Percentiles rank a stretch among this genome's conserved stretches.
Conservation (phyloP, 1,140 invertebrate genomes). For the Diplogasteroides magnus region DNA sequence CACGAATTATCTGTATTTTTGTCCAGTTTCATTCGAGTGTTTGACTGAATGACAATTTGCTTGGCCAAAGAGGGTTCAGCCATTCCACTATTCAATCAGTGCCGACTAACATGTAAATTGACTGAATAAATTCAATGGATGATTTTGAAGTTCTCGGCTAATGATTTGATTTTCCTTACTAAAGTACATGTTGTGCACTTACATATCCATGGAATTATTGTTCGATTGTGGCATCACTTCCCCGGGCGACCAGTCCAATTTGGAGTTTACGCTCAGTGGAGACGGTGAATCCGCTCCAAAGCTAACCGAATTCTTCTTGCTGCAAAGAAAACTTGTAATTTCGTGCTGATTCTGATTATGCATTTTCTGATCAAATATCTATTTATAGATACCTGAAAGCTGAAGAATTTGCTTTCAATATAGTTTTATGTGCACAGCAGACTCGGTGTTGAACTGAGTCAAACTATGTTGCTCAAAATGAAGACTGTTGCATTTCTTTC, state of each 20-base stretch:
- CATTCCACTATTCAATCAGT: conserved; percentile 36
- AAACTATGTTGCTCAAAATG: too few relatives aligned
- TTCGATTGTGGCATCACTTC: conserved; percentile 35
- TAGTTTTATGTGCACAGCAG: too few relatives aligned
- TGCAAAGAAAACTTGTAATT: conserved; percentile 32
- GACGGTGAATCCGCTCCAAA: conserved; percentile 49
- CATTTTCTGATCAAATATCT: neutral
- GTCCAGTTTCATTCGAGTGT: conserved; percentile 16
- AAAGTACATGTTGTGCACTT: conserved; percentile 15
- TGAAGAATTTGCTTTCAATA: too few relatives aligned
- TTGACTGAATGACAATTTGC: conserved; percentile 31
- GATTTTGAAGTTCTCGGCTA: neutral
- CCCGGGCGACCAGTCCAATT: conserved; percentile 52
- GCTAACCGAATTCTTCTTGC: conserved; percentile 27
- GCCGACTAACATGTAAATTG: conserved; percentile 5
- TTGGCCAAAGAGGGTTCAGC: conserved; percentile 37
- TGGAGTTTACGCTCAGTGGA: conserved; percentile 47
- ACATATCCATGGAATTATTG: conserved; percentile 50
- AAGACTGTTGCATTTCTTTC: too few relatives aligned
- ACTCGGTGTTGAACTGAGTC: too few relatives aligned
- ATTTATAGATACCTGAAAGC: too few relatives aligned
- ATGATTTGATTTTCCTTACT: neutral
- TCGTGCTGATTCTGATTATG: neutral
- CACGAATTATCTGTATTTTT: neutral
- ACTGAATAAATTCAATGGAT: neutral